phyloP scores from a whole-genome alignment of 2,113 vertebrate genomes.

The Silurus asotus region DNA sequence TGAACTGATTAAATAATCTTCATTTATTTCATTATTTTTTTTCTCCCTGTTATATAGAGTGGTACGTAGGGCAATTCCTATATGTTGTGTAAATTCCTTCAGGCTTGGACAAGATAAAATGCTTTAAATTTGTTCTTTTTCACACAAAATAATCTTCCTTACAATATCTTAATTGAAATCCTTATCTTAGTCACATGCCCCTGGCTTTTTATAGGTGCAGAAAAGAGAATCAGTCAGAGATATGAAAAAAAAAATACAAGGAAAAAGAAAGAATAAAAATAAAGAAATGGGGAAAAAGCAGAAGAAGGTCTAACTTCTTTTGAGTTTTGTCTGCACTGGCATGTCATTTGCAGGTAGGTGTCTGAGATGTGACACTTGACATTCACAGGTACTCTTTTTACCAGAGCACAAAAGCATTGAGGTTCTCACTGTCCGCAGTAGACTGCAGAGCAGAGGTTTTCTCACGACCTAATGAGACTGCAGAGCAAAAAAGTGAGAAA shows the following conservation, averaged over 20 bases:
- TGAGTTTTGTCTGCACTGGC: slow-evolving; percentile 46
- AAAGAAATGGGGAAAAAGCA: neutral
- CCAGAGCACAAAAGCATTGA: slow-evolving; percentile 51
- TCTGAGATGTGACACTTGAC: slow-evolving; percentile 73
- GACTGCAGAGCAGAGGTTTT: slow-evolving; percentile 54
- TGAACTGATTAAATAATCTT: neutral
- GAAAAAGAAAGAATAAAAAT: neutral
- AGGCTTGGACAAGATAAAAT: slow-evolving; percentile 7
- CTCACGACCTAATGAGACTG: slow-evolving; percentile 27
- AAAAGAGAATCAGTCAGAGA: slow-evolving; percentile 12
- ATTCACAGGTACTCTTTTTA: slow-evolving; percentile 67
- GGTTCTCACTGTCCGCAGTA: slow-evolving; percentile 61
- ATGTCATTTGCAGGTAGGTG: slow-evolving; percentile 63
- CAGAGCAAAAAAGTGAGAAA: slow-evolving; percentile 53
- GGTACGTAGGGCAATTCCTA: neutral
- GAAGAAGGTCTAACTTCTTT: neutral
- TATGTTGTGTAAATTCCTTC: slow-evolving; percentile 1
- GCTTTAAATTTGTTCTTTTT: neutral
- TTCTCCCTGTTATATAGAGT: slow-evolving; percentile 21
- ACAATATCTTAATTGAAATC: slow-evolving; percentile 67
- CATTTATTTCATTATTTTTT: neutral
- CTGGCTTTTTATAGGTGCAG: slow-evolving; percentile 28
- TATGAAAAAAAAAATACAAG: neutral
- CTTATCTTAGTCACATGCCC: slow-evolving; percentile 29
- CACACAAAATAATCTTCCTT: slow-evolving; percentile 9